phyloP scores from a whole-genome alignment of 2,113 vertebrate genomes.

The Halcyon senegalensis region DNA sequence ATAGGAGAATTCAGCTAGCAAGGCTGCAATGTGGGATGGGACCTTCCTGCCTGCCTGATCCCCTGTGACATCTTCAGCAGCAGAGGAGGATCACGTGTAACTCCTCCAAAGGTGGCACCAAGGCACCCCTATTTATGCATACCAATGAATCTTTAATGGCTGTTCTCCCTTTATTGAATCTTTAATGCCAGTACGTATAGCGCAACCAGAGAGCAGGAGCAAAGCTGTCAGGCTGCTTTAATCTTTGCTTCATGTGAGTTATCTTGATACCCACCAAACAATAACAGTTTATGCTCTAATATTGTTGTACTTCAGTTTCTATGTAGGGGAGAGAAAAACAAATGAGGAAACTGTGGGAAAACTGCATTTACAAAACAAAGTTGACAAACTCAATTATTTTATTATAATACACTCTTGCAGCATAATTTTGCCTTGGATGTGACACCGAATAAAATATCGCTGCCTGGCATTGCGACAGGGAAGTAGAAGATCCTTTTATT shows the following conservation, averaged over 20 bases:
- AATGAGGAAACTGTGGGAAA: neutral
- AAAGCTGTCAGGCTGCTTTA: neutral
- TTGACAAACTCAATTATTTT: constrained; percentile 17
- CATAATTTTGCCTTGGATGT: constrained; percentile 18
- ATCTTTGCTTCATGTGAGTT: neutral
- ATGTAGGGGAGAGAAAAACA: neutral
- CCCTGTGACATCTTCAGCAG: accelerated
- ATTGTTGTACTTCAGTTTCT: neutral
- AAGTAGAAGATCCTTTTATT: constrained; percentile 16
- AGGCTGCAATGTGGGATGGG: neutral
- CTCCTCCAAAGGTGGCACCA: neutral
- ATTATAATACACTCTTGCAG: neutral
- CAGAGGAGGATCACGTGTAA: neutral
- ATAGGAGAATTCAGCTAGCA: accelerated
- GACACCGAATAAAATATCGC: constrained; percentile 20
- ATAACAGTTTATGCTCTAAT: neutral
- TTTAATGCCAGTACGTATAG: neutral
- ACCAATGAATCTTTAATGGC: neutral
- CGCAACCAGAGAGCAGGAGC: neutral
- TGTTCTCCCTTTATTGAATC: neutral
- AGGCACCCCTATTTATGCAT: neutral
- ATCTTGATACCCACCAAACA: neutral
- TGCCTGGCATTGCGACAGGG: neutral
- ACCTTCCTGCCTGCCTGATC: neutral
- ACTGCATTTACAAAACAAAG: constrained; percentile 13